A percentile compares a stretch with the other conserved stretches of the same genome.
Conservation (phyloP, 2,113 vertebrate genomes). For the Dendrocopos noguchii region DNA sequence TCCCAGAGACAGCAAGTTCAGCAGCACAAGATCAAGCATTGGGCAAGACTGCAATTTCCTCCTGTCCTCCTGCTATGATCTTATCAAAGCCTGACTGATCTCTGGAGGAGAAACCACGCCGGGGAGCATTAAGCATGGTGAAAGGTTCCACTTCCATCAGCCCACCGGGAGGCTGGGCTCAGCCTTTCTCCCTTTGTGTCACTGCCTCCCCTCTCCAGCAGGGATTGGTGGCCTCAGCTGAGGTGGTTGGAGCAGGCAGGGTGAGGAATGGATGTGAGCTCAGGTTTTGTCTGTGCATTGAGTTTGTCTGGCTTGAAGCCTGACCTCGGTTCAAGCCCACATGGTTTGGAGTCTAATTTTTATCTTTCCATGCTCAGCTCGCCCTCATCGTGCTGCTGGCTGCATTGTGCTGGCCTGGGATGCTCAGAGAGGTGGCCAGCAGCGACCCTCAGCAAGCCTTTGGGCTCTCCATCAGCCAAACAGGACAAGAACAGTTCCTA, state of each 20-base stretch:
- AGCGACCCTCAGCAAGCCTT: not conserved
- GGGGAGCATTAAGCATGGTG: conserved; percentile 22
- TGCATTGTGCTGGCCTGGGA: accelerated
- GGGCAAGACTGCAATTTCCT: conserved; percentile 74
- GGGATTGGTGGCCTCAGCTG: not conserved
- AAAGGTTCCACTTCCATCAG: not conserved
- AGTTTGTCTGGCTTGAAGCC: not conserved
- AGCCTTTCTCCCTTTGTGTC: not conserved
- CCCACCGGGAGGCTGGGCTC: not conserved
- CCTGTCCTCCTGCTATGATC: conserved; percentile 72
- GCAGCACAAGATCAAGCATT: conserved; percentile 66
- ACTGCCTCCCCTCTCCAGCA: not conserved
- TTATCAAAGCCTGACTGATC: conserved; percentile 76
- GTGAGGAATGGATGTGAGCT: not conserved
- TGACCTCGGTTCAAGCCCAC: not conserved
- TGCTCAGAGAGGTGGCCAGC: accelerated
- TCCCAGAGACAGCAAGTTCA: conserved; percentile 15
- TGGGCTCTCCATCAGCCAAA: not conserved
- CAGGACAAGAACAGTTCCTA: not conserved
- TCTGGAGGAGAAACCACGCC: not conserved
- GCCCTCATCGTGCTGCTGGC: accelerated
- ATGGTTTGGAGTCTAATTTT: too few relatives aligned
- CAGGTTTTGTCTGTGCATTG: not conserved
- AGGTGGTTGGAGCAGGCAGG: not conserved
- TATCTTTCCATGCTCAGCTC: not conserved